Percentiles rank a stretch among this genome's conserved stretches.
Evolutionary conservation across 2,888 invertebrate genomes (phyloP).

Genomic region (Eupithecia abbreviata): DNA sequence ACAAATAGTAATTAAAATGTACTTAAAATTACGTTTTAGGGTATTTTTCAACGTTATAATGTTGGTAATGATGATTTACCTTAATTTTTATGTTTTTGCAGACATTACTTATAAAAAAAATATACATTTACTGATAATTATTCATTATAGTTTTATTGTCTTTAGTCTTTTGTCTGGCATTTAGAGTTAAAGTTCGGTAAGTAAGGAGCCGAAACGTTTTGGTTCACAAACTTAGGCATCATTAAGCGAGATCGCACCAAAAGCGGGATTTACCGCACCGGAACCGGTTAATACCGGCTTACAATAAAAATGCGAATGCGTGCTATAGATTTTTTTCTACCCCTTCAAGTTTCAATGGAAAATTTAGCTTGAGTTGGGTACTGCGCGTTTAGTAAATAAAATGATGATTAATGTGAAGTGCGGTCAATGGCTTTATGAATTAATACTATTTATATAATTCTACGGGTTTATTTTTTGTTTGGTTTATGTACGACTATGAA

Average conservation of each 20-base stretch:
- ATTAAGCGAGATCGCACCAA: background rate
- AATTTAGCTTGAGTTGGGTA: constrained; percentile 22
- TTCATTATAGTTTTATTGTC: background rate
- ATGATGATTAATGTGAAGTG: constrained; percentile 13
- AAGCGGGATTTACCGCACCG: background rate
- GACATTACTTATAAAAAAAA: background rate
- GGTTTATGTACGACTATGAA: too few species aligned
- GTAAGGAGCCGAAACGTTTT: too few species aligned
- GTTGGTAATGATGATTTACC: background rate
- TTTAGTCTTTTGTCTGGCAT: background rate
- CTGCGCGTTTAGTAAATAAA: constrained; percentile 10
- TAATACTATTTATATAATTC: background rate
- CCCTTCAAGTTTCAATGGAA: constrained; percentile 19
- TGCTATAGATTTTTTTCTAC: constrained; percentile 18
- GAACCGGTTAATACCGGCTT: background rate
- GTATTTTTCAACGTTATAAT: background rate
- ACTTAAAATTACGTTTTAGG: background rate
- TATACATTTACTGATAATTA: background rate
- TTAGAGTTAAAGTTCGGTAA: too few species aligned
- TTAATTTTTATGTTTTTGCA: background rate
- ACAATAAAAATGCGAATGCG: background rate
- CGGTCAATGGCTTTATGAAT: constrained; percentile 20
- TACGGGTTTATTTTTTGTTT: too few species aligned
- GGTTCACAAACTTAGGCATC: background rate
- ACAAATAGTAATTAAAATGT: background rate